Conservation (phyloP, 2,797 vertebrate genomes). For the Miichthys miiuy region DNA sequence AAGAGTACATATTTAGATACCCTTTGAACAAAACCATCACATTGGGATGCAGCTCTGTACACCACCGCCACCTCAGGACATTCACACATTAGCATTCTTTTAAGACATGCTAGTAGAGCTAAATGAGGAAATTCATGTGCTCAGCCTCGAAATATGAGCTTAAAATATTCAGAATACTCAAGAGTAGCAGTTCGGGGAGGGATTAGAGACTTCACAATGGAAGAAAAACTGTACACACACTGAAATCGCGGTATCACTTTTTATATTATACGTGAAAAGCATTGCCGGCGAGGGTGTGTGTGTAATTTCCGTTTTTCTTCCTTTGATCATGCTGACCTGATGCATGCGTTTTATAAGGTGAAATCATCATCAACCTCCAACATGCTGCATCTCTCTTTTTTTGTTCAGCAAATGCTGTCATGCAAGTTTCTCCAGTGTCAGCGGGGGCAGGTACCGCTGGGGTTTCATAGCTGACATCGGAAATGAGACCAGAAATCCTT, state of each 20-base stretch:
- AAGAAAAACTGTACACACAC: constrained; percentile 70
- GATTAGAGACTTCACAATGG: constrained; percentile 31
- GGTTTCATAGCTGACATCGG: constrained; percentile 51
- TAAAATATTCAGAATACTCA: constrained; percentile 19
- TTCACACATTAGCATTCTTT: constrained; percentile 64
- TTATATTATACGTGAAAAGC: constrained; percentile 1
- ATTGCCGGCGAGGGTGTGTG: constrained; percentile 33
- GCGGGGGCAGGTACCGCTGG: constrained; percentile 34
- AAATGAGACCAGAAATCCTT: constrained; percentile 53
- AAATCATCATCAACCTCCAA: constrained; percentile 58
- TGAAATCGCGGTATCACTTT: constrained; percentile 30
- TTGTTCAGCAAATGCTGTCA: constrained; percentile 63
- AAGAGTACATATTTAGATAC: constrained; percentile 35
- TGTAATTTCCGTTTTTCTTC: constrained; percentile 60
- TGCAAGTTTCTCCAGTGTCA: constrained; percentile 70
- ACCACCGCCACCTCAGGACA: constrained; percentile 59
- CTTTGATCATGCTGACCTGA: constrained; percentile 74
- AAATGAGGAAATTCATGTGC: constrained; percentile 32
- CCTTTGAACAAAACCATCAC: constrained; percentile 63
- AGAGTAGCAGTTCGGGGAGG: constrained; percentile 10
- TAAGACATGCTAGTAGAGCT: constrained; percentile 66
- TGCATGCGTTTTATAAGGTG: constrained; percentile 69
- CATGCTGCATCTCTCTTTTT: constrained; percentile 65
- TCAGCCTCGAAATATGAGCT: constrained; percentile 27
- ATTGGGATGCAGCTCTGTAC: constrained; percentile 71